phyloP scores from a whole-genome alignment of 1,140 invertebrate species.

The Latrodectus geometricus region DNA sequence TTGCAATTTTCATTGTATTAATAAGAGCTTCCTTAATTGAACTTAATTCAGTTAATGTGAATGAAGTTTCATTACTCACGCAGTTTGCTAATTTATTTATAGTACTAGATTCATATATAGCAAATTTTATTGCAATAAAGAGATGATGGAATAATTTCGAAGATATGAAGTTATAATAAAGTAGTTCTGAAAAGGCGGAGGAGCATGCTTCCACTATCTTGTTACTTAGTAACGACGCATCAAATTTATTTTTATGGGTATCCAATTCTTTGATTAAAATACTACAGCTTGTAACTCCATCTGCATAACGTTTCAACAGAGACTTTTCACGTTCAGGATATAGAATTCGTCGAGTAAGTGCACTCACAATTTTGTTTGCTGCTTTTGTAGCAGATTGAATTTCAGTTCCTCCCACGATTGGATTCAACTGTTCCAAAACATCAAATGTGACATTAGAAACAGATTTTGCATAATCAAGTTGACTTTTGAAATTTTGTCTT shows the following conservation, averaged over 20 bases:
- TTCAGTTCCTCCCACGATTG: background rate
- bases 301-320: background rate
- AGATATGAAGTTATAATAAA: constrained; percentile 36
- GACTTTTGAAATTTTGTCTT: background rate
- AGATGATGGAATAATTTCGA: constrained; percentile 39
- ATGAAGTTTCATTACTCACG: background rate
- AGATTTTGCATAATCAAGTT: background rate
- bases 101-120: background rate
- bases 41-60: background rate
- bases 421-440: constrained; percentile 7
- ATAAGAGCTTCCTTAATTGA: background rate
- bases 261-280: background rate
- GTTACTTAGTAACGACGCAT: background rate
- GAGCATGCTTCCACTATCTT: constrained; percentile 21
- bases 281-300: background rate
- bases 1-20: constrained; percentile 13
- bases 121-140: constrained; percentile 9
- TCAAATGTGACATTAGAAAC: background rate
- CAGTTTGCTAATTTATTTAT: constrained; percentile 23
- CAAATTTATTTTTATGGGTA: constrained; percentile 4
- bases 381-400: background rate
- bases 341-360: constrained; percentile 1
- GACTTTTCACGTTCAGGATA: background rate
- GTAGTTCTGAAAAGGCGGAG: constrained; percentile 13
- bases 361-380: background rate